These are phyloP conservation scores for Danio kyathit DNA, from an alignment of 2,797 vertebrate species.

Conservation along the genomic window DNA sequence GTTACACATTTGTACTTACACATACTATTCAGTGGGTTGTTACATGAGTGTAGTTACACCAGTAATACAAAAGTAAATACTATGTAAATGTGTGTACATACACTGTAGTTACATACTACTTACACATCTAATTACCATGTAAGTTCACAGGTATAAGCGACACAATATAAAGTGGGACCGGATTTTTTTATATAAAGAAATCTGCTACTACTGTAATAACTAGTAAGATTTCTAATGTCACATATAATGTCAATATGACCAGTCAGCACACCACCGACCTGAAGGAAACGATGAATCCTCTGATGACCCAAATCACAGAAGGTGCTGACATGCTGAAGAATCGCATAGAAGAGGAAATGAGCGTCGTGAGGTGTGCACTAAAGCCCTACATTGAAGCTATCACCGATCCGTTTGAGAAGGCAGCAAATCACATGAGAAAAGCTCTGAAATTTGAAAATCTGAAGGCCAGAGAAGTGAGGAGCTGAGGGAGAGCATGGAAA, in stretches of 20 bases:
- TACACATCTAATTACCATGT: too few relatives aligned
- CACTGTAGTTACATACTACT: too few relatives aligned
- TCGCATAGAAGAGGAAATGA: constrained; percentile 64
- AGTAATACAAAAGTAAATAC: too few relatives aligned
- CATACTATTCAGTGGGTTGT: too few relatives aligned
- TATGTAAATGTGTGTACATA: too few relatives aligned
- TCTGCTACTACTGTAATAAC: too few relatives aligned
- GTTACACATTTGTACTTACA: too few relatives aligned
- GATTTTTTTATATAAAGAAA: too few relatives aligned
- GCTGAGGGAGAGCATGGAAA: constrained; percentile 72
- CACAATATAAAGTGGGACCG: too few relatives aligned
- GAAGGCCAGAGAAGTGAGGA: constrained; percentile 76
- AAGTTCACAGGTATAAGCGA: too few relatives aligned
- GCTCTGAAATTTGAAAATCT: constrained; percentile 74
- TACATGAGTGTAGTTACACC: too few relatives aligned
- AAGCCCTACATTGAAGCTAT: constrained; percentile 61
- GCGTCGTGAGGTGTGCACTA: constrained; percentile 33
- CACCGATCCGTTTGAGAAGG: constrained; percentile 73
- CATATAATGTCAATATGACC: constrained; percentile 71
- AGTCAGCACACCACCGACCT: constrained; percentile 72
- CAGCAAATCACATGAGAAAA: constrained; percentile 75
- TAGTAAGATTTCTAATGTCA: constrained; percentile 14
- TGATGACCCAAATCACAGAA: constrained; percentile 53
- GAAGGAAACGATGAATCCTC: constrained; percentile 67
- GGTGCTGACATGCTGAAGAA: constrained; percentile 73